Evolutionary conservation across 92 coral and sea anemone genomes (phyloP).

Genomic region (Hydrozoanthus gracilis): DNA sequence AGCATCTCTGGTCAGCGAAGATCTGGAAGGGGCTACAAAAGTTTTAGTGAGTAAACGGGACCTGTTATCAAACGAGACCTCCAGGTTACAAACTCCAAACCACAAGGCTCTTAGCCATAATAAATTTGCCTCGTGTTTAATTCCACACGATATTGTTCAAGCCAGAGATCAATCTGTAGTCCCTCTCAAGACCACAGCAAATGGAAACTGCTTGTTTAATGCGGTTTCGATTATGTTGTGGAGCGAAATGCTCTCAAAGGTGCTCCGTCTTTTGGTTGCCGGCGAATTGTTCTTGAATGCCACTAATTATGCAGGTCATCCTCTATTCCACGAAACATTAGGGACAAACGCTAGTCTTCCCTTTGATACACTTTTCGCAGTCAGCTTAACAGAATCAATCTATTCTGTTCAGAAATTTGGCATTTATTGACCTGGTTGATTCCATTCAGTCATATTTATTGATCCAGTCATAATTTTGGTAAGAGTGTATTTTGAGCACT

Average conservation of each 20-base stretch:
- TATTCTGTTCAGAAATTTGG: no score
- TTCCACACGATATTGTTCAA: no score
- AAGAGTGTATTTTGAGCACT: no score
- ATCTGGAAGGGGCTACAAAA: neutral
- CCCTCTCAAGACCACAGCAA: conserved; percentile 54
- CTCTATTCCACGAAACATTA: neutral
- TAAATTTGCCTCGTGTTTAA: neutral
- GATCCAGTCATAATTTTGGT: no score
- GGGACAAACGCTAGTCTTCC: neutral
- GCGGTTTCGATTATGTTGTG: conserved; percentile 50
- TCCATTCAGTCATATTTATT: no score
- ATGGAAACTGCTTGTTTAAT: conserved; percentile 52
- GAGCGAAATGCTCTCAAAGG: conserved; percentile 43
- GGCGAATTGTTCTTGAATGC: no score
- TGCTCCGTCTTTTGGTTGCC: no score
- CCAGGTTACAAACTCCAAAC: no score
- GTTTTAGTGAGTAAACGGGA: no score
- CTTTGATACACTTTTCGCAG: neutral
- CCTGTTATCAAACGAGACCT: neutral
- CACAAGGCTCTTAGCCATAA: neutral
- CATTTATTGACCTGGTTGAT: no score
- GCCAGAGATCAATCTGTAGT: no score
- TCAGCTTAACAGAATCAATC: neutral
- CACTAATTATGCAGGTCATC: neutral
- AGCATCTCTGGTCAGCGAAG: no score